Conservation (phyloP, 2,113 vertebrate species). For the Phrynosoma blainvillii region DNA sequence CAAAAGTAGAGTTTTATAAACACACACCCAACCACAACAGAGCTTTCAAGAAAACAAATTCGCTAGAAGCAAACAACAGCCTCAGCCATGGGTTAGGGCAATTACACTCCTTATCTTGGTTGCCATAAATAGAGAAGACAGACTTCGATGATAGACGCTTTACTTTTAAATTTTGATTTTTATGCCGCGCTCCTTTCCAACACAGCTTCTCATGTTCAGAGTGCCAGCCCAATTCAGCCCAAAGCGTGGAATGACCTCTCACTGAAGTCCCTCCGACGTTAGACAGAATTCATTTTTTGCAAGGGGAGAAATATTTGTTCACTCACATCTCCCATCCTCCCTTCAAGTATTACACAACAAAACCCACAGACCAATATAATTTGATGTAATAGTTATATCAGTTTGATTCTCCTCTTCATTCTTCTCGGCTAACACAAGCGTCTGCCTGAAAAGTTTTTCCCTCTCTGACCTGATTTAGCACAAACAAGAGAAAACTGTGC, state of each 20-base stretch:
- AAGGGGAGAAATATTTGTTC: background rate
- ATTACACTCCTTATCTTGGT: background rate
- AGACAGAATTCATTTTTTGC: constrained; percentile 18
- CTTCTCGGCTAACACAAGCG: constrained; percentile 70
- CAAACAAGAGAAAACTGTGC: constrained; percentile 76
- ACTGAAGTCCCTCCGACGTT: constrained; percentile 7
- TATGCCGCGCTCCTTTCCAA: background rate
- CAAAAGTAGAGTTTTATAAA: constrained; percentile 1
- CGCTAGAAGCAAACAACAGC: background rate
- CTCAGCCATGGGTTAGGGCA: background rate
- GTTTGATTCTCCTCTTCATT: constrained; percentile 53
- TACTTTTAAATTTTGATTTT: background rate
- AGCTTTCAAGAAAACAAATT: background rate
- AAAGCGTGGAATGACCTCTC: background rate
- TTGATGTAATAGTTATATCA: constrained; percentile 3
- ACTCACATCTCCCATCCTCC: background rate
- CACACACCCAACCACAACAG: background rate
- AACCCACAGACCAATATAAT: background rate
- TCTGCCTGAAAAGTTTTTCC: constrained; percentile 74
- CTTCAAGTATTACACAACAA: background rate
- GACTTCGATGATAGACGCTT: constrained; percentile 19
- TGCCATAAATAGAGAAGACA: background rate
- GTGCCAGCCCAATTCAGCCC: background rate
- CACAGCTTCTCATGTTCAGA: background rate
- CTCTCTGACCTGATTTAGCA: constrained; percentile 75